These are phyloP conservation scores for Electrona antarctica DNA, from an alignment of 2,113 vertebrate genomes.

Conservation along the genomic window DNA sequence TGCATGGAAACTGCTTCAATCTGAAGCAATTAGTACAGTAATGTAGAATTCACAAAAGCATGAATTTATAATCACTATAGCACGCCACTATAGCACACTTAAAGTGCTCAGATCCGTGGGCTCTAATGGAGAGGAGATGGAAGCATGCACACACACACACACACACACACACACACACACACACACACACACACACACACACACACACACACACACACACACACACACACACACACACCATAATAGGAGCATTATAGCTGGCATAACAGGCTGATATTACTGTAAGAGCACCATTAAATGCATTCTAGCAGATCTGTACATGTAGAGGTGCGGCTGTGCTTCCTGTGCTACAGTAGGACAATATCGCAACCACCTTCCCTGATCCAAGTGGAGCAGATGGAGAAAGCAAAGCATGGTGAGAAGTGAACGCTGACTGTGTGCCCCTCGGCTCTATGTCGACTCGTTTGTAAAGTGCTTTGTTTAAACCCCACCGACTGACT, in stretches of 20 bases:
- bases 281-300: background rate
- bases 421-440: background rate
- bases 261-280: conserved; percentile 14
- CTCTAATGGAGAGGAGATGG: conserved; percentile 17
- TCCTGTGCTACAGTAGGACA: background rate
- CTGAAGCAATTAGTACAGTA: conserved; percentile 32
- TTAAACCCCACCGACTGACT: no score
- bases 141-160: background rate
- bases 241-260: conserved; percentile 15
- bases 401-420: background rate
- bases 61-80: conserved; percentile 15
- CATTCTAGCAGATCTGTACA: conserved; percentile 19
- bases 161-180: background rate
- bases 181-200: conserved; percentile 9
- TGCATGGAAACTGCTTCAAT: conserved; percentile 12
- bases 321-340: background rate
- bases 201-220: conserved; percentile 4
- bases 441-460: no score
- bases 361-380: background rate
- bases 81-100: conserved; percentile 1
- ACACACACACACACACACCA: conserved; percentile 3
- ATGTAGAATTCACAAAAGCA: conserved; percentile 35
- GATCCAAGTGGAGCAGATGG: conserved; percentile 28
- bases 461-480: no score
- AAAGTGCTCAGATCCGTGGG: conserved; percentile 14